Conservation (phyloP, 2,113 vertebrate species). For the Calypte anna region DNA sequence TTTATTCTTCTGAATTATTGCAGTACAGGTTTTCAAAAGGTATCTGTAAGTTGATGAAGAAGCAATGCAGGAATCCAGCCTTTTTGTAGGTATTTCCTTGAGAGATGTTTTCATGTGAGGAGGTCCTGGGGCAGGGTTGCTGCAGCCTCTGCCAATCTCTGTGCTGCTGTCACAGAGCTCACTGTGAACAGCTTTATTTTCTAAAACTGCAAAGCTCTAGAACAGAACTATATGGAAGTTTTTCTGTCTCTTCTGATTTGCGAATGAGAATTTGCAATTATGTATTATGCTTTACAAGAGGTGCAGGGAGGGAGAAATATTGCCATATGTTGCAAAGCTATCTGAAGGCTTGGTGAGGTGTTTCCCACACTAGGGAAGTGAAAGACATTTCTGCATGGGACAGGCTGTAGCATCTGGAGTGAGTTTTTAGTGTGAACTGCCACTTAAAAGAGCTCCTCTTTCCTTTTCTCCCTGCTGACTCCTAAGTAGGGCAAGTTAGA, state of each 20-base stretch:
- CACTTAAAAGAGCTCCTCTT: not conserved
- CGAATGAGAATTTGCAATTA: not conserved
- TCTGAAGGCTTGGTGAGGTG: not conserved
- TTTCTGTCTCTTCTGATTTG: not conserved
- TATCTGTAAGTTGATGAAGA: not conserved
- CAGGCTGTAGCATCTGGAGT: not conserved
- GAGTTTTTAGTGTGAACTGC: not conserved
- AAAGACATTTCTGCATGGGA: conserved; percentile 5
- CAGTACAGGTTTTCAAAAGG: not conserved
- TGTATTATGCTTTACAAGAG: not conserved
- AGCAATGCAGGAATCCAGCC: not conserved
- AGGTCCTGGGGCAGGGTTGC: not conserved
- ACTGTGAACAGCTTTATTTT: not conserved
- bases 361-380: conserved; percentile 17
- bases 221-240: not conserved
- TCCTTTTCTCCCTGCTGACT: not conserved
- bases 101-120: not conserved
- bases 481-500: not conserved
- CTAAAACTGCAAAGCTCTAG: not conserved
- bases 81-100: not conserved
- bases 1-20: not conserved
- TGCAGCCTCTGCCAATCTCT: not conserved
- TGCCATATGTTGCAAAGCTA: not conserved
- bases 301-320: not conserved
- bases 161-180: not conserved